These are phyloP conservation scores for Noctua pronuba DNA, from an alignment of 2,888 invertebrate genomes.

Conservation along the genomic window DNA sequence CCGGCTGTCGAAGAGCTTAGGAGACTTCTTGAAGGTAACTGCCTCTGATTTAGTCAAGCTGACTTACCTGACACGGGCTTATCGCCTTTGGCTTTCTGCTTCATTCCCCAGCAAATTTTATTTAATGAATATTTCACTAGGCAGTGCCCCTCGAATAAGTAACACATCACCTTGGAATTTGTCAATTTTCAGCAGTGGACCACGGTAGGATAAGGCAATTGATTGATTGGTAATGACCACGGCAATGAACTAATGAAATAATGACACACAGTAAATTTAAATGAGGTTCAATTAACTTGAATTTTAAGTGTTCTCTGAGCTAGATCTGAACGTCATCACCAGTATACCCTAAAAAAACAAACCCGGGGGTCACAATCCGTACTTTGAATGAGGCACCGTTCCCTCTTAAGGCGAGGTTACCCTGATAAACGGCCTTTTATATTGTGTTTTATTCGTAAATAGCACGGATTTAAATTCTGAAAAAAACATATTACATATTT, in stretches of 20 bases:
- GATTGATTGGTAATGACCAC: not conserved
- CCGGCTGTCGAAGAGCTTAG: constrained; percentile 90
- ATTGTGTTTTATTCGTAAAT: too few relatives aligned
- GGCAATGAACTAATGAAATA: not conserved
- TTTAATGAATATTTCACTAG: not conserved
- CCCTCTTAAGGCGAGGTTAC: too few relatives aligned
- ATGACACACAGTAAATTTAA: not conserved
- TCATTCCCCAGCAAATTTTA: not conserved
- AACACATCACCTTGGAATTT: not conserved
- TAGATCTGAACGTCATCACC: not conserved
- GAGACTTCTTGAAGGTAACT: constrained; percentile 91
- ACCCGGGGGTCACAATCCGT: not conserved
- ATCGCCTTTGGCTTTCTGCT: not conserved
- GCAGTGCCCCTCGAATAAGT: not conserved
- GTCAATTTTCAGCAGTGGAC: not conserved
- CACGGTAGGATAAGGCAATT: not conserved
- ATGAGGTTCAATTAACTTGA: not conserved
- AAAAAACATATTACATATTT: too few relatives aligned
- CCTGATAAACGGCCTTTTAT: too few relatives aligned
- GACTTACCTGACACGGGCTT: not conserved
- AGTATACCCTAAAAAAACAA: not conserved
- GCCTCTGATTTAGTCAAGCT: not conserved
- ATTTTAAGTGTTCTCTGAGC: not conserved
- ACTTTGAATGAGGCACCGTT: not conserved
- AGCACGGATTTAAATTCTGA: too few relatives aligned